A percentile compares a stretch with the other conserved stretches of the same genome.
phyloP scores from a whole-genome alignment of 2,113 vertebrate species.

The Lontra canadensis region DNA sequence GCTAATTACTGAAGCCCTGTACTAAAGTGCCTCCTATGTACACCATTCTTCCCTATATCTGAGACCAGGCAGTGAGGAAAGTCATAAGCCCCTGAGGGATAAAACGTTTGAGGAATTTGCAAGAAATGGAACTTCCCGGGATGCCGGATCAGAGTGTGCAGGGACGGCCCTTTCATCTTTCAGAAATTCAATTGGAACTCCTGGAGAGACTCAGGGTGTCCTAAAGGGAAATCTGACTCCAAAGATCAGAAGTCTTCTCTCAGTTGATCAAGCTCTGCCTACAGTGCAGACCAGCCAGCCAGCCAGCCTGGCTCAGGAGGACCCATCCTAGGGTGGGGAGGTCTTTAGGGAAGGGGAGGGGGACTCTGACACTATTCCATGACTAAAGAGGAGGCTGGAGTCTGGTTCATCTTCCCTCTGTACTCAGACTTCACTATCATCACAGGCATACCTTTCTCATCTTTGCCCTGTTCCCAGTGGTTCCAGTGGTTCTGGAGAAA shows the following conservation, averaged over 20 bases:
- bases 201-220: background rate
- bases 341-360: background rate
- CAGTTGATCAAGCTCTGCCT: background rate
- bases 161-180: background rate
- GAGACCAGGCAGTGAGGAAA: background rate
- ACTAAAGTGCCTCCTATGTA: background rate
- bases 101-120: background rate
- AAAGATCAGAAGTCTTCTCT: background rate
- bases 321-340: background rate
- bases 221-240: background rate
- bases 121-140: background rate
- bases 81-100: background rate
- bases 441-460: background rate
- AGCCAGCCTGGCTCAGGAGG: background rate
- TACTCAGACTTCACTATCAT: background rate
- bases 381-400: background rate
- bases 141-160: background rate
- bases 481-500: background rate
- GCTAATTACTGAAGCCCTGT: background rate
- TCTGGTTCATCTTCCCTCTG: background rate
- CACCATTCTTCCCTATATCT: background rate
- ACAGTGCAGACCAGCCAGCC: background rate
- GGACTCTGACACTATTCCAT: background rate
- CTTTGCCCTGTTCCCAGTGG: background rate
- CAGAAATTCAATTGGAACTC: slow-evolving; percentile 13